Evolutionary conservation across 2,113 vertebrate species (phyloP).

Genomic region (Gasterosteus nipponicus): DNA sequence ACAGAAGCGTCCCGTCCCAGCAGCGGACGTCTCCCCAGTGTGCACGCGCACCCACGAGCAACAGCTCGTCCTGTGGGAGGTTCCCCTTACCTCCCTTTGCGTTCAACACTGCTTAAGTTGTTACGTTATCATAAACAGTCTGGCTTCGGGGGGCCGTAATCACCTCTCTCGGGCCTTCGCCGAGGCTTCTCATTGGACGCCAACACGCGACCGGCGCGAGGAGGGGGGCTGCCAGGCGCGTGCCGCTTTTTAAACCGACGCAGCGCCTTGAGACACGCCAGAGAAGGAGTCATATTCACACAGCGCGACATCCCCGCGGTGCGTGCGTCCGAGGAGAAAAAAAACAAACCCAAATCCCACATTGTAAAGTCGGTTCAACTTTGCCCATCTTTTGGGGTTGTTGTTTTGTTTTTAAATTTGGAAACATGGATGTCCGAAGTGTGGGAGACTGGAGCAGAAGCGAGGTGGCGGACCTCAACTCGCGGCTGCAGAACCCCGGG

Average conservation of each 20-base stretch:
- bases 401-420: neutral
- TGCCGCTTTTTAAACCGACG: constrained; percentile 95
- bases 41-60: constrained; percentile 58
- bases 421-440: constrained; percentile 77
- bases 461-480: constrained; percentile 44
- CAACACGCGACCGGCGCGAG: constrained; percentile 93
- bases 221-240: constrained; percentile 91
- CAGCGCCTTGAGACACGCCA: constrained; percentile 88
- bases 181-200: constrained; percentile 86
- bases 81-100: constrained; percentile 70
- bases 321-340: constrained; percentile 13
- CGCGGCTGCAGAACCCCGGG: constrained; percentile 41
- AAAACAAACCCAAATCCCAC: neutral
- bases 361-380: neutral
- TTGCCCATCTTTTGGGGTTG: neutral
- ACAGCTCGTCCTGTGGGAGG: constrained; percentile 78
- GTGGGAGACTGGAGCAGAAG: constrained; percentile 75
- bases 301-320: constrained; percentile 52
- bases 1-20: constrained; percentile 20
- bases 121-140: constrained; percentile 73
- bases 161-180: constrained; percentile 72
- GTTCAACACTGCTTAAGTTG: constrained; percentile 75
- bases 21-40: constrained; percentile 50
- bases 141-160: constrained; percentile 63
- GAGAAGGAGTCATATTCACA: constrained; percentile 82